A percentile compares a stretch with the other conserved stretches of the same genome.
These are phyloP conservation scores for Sebastes baramenuke DNA, from an alignment of 2,797 vertebrate genomes.

Conservation along the genomic window DNA sequence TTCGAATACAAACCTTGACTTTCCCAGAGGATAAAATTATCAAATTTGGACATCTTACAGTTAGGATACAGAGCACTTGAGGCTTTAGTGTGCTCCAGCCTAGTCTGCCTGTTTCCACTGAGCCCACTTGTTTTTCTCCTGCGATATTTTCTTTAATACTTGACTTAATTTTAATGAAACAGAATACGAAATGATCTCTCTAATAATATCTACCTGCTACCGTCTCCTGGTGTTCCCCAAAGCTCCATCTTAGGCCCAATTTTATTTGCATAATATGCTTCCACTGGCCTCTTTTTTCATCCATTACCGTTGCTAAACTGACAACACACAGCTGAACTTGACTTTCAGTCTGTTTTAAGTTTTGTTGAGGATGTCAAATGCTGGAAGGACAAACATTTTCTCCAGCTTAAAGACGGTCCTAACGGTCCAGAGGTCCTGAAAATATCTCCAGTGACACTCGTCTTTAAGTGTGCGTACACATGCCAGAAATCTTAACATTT, in stretches of 20 bases:
- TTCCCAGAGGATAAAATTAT: conserved; percentile 42
- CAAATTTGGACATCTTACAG: conserved; percentile 26
- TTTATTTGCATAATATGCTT: background rate
- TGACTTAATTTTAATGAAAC: conserved; percentile 2
- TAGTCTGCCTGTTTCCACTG: conserved; percentile 13
- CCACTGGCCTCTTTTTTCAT: background rate
- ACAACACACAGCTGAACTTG: background rate
- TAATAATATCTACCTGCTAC: background rate
- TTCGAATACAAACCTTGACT: conserved; percentile 3
- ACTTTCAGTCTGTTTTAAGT: background rate
- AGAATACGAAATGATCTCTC: background rate
- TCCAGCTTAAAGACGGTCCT: background rate
- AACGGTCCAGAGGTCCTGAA: background rate
- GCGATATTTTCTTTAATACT: conserved; percentile 20
- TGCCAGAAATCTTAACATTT: background rate
- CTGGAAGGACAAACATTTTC: background rate
- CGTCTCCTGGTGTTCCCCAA: background rate
- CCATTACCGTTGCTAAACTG: background rate
- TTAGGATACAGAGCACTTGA: background rate
- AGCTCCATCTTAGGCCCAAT: background rate
- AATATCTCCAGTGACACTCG: background rate
- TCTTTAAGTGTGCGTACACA: background rate
- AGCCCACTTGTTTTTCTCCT: conserved; percentile 16
- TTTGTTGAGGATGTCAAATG: background rate
- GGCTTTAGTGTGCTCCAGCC: background rate